Conservation (phyloP, 2,797 vertebrate species). For the Danio choprae region DNA sequence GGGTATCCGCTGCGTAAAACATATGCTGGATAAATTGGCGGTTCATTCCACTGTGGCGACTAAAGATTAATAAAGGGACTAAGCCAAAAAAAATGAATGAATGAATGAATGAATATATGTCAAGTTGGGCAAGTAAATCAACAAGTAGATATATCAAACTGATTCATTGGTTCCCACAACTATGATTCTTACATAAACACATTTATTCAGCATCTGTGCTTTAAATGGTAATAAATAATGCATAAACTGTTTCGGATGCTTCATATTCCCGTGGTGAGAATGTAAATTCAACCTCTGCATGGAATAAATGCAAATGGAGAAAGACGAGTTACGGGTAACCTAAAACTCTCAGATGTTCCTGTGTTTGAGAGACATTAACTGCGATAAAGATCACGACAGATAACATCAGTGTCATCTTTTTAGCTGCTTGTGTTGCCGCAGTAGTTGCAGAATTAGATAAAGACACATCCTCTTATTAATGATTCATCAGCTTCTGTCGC, state of each 20-base stretch:
- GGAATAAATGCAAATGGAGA: background rate
- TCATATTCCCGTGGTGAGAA: background rate
- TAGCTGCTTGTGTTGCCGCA: constrained; percentile 27
- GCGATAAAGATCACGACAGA: constrained; percentile 30
- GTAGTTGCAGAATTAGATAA: constrained; percentile 39
- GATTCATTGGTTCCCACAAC: background rate
- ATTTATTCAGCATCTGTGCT: background rate
- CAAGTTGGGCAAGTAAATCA: background rate
- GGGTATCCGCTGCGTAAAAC: no score
- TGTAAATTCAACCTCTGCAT: background rate
- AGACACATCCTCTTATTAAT: constrained; percentile 46
- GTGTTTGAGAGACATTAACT: constrained; percentile 15
- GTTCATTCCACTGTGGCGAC: no score
- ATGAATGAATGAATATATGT: no score
- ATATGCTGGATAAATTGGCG: no score
- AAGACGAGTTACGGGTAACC: background rate
- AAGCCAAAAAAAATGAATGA: no score
- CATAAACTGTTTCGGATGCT: background rate
- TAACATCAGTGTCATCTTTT: constrained; percentile 23
- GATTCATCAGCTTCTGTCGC: constrained; percentile 48
- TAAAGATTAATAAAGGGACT: no score
- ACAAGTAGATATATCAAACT: background rate
- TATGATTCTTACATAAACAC: background rate
- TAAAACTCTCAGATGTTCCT: background rate
- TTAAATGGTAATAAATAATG: background rate